Evolutionary conservation across 2,797 vertebrate genomes (phyloP).

Genomic region (Ptychobarbus kaznakovi): DNA sequence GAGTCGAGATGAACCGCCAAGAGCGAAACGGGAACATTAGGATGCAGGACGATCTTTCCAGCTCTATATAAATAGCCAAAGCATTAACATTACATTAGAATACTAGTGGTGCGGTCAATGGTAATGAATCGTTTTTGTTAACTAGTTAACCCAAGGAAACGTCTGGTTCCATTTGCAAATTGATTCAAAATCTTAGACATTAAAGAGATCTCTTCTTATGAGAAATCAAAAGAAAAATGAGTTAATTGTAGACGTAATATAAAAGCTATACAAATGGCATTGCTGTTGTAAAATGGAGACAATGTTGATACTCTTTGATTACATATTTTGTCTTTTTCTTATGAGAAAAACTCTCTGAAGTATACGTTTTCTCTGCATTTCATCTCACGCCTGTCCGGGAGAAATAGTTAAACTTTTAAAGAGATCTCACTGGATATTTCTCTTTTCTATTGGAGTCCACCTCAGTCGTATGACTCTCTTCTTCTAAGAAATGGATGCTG

Average conservation of each 20-base stretch:
- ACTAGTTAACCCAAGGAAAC: neutral
- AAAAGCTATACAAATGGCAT: too few species aligned
- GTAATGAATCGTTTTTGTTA: neutral
- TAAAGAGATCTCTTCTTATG: neutral
- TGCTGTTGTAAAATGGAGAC: too few species aligned
- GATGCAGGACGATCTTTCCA: constrained; percentile 5
- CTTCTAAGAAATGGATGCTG: neutral
- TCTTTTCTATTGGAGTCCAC: neutral
- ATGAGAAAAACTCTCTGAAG: neutral
- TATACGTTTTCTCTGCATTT: too few species aligned
- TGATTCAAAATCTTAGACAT: neutral
- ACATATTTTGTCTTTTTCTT: neutral
- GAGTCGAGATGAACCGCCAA: constrained; percentile 30
- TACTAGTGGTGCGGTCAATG: neutral
- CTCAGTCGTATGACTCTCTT: neutral
- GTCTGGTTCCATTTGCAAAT: neutral
- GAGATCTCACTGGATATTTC: neutral
- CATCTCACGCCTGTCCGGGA: too few species aligned
- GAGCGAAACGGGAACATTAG: constrained; percentile 29
- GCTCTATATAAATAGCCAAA: neutral
- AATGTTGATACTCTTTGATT: too few species aligned
- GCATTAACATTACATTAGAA: neutral
- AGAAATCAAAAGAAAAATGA: too few species aligned
- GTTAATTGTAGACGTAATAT: too few species aligned
- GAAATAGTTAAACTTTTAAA: neutral